Evolutionary conservation across 2,888 invertebrate species (phyloP).

Genomic region (Synanthedon myopaeformis): DNA sequence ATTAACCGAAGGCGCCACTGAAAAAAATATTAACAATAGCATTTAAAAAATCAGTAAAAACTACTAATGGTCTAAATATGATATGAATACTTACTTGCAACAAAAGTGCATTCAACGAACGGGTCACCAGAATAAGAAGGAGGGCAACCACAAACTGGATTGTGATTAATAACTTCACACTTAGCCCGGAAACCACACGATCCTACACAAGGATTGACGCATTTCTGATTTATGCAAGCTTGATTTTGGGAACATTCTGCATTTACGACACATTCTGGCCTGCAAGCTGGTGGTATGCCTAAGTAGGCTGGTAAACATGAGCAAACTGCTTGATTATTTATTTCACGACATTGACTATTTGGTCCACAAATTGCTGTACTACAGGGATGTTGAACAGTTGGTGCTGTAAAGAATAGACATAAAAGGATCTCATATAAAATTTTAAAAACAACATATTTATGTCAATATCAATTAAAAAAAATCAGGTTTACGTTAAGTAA

Average conservation of each 20-base stretch:
- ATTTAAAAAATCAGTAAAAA: neutral
- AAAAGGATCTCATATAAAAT: too few relatives aligned
- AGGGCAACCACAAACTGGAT: conserved; percentile 80
- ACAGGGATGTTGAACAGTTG: conserved; percentile 68
- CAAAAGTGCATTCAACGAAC: conserved; percentile 63
- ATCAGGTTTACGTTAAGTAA: neutral
- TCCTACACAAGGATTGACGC: conserved; percentile 79
- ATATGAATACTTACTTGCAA: conserved; percentile 30
- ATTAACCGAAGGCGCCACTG: conserved; percentile 27
- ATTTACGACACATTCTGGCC: conserved; percentile 79
- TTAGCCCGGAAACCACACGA: conserved; percentile 75
- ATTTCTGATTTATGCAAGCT: conserved; percentile 79
- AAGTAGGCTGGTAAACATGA: conserved; percentile 78
- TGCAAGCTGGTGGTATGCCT: conserved; percentile 79
- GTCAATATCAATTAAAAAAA: neutral
- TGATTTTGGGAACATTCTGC: conserved; percentile 77
- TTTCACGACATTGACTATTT: conserved; percentile 74
- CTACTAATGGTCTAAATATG: conserved; percentile 1
- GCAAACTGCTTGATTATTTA: conserved; percentile 77
- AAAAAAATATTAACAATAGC: conserved; percentile 11
- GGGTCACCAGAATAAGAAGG: conserved; percentile 76
- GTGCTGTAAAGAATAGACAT: conserved; percentile 18
- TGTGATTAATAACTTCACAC: conserved; percentile 79
- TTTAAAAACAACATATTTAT: neutral
- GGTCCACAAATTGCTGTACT: conserved; percentile 81